Evolutionary conservation across 2,888 invertebrate species (phyloP), one percentile per base, ranked within the genome.

Genomic region (Monoplex corrugatus): DNA sequence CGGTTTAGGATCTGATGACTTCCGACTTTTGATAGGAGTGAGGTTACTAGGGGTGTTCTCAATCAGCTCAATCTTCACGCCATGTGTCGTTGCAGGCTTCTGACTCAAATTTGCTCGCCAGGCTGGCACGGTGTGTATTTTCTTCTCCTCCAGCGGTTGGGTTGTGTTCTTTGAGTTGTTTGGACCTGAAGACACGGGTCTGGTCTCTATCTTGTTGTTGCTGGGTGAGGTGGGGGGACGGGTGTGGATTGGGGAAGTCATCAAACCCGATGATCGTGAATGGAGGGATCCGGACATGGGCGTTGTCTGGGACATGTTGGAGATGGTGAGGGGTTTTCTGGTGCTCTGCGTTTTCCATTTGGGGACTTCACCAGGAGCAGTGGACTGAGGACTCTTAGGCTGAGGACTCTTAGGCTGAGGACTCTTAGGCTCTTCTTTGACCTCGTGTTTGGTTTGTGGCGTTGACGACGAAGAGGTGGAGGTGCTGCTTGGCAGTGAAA

Each of bases 51-150:
- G n/a, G 44, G 28, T 10, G 40, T 93, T 94, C 87, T 94, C 94
- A 40, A 94, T 94, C 45, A 94, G 94, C 90, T 94, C 94, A 88
- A 94, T 94, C 91, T 94, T 94, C 32, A 94, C 91, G n/a, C 91
- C 91, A 23, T 28, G 28, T 28, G 92, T 44, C 45, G 83, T 86
- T 32, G 72, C 32, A 83, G 91, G 88, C 84, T 91, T 92, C 68
- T 90, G 89, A 35, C 57, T 38, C 28, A 91, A 78, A 57, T 89
- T 90, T 6, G 92, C 91, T 88, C 93, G 92, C 94, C 94, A 94
- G 2, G 93, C 91, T 38, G 89, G 89, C 23, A 89, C 82, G 44
- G 78, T 86, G 23, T 88, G 40, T 38, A 88, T 78, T 83, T 89
- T 89, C 45, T 75, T 78, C 57, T 91, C 80, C 35, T 86, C 19